These are phyloP conservation scores for Rhinophrynus dorsalis DNA, from an alignment of 2,797 vertebrate species.

Conservation along the genomic window DNA sequence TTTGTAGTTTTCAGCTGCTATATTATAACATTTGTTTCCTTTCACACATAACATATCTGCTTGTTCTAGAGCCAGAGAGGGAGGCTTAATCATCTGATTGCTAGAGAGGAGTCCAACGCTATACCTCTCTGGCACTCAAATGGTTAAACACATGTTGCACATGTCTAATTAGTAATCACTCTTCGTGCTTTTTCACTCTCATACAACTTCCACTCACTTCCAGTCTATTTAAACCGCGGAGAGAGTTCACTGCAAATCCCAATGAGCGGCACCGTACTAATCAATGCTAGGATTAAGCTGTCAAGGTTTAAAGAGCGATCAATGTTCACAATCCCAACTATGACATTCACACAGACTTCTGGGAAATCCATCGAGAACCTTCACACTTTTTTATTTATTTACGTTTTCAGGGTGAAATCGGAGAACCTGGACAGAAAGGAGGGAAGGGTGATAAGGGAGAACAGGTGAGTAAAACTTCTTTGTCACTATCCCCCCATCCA, in stretches of 20 bases:
- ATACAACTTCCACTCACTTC: slow-evolving; percentile 2
- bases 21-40: too few species aligned
- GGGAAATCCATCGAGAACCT: neutral
- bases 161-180: slow-evolving; percentile 13
- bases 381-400: slow-evolving; percentile 48
- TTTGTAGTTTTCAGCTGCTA: too few species aligned
- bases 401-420: slow-evolving; percentile 89
- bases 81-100: too few species aligned
- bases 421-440: slow-evolving; percentile 96
- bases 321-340: slow-evolving; percentile 13
- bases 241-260: slow-evolving; percentile 44
- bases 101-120: too few species aligned
- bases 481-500: too few species aligned
- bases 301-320: slow-evolving; percentile 45
- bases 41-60: too few species aligned
- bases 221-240: slow-evolving; percentile 52
- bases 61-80: too few species aligned
- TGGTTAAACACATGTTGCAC: too few species aligned
- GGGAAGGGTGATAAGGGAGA: slow-evolving; percentile 98
- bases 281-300: slow-evolving; percentile 56
- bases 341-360: slow-evolving; percentile 26
- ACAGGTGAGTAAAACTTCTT: slow-evolving; percentile 74
- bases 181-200: neutral
- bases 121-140: too few species aligned
- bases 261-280: neutral